Conservation (phyloP, 2,113 vertebrate genomes). For the Collichthys lucidus region DNA sequence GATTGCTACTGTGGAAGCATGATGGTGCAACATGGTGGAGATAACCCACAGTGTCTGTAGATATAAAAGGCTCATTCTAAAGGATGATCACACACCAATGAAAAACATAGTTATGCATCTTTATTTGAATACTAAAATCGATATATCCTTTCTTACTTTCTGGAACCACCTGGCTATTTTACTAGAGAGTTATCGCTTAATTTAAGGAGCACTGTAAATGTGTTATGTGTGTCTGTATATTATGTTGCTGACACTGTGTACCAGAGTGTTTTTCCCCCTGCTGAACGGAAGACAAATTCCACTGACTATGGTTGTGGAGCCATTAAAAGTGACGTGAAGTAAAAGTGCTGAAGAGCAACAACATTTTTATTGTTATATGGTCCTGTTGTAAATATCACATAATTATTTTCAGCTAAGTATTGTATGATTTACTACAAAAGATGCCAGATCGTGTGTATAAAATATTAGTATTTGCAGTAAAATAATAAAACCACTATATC, state of each 20-base stretch:
- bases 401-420: neutral
- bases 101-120: too few relatives aligned
- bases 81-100: too few relatives aligned
- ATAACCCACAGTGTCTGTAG: too few relatives aligned
- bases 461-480: conserved; percentile 63
- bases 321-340: neutral
- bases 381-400: neutral
- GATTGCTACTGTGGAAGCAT: too few relatives aligned
- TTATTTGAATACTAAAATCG: neutral
- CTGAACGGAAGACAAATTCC: neutral
- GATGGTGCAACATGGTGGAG: too few relatives aligned
- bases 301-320: neutral
- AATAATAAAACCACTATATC: conserved; percentile 55
- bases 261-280: neutral
- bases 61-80: too few relatives aligned
- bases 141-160: neutral
- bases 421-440: neutral
- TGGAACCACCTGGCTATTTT: neutral
- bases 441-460: conserved; percentile 27
- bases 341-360: neutral
- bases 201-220: neutral
- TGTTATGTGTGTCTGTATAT: neutral
- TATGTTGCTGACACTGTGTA: neutral
- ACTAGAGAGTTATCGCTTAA: neutral
- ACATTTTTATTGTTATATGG: neutral